These are phyloP conservation scores for Myiopsitta monachus DNA, from an alignment of 2,113 vertebrate species.

Conservation along the genomic window DNA sequence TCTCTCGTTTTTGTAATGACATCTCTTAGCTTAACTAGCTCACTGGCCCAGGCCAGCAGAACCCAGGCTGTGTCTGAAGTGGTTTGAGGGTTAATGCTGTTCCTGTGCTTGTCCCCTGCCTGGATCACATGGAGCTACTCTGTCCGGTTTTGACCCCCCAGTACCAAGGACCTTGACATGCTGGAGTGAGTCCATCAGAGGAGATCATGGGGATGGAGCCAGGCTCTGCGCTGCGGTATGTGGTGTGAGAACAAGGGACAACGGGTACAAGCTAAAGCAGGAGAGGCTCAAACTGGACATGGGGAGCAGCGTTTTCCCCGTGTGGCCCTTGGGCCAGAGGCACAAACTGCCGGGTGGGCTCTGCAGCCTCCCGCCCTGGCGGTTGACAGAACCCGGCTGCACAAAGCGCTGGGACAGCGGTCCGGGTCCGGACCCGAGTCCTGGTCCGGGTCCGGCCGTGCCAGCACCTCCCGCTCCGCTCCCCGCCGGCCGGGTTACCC, in stretches of 20 bases:
- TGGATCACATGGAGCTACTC: accelerated
- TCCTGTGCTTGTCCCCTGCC: background rate
- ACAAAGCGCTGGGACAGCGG: background rate
- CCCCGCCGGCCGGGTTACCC: no score
- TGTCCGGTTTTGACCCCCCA: accelerated
- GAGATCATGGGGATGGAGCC: accelerated
- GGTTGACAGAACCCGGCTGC: background rate
- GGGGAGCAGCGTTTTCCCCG: background rate
- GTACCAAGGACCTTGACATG: accelerated
- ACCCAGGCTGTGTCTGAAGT: accelerated
- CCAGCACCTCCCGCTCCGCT: background rate
- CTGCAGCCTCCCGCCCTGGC: background rate
- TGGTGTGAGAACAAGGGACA: background rate
- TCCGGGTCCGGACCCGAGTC: no score
- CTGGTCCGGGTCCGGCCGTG: no score
- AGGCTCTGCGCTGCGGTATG: accelerated
- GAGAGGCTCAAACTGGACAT: accelerated
- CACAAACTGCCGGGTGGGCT: background rate
- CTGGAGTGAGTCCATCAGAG: background rate
- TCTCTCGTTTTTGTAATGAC: accelerated
- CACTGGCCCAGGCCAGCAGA: accelerated
- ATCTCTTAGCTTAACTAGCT: accelerated
- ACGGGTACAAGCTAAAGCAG: accelerated
- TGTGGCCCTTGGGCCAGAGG: background rate
- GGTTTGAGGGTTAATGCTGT: accelerated